Evolutionary conservation across 2,797 vertebrate genomes (phyloP).

Genomic region (Coccyzus lansbergi): DNA sequence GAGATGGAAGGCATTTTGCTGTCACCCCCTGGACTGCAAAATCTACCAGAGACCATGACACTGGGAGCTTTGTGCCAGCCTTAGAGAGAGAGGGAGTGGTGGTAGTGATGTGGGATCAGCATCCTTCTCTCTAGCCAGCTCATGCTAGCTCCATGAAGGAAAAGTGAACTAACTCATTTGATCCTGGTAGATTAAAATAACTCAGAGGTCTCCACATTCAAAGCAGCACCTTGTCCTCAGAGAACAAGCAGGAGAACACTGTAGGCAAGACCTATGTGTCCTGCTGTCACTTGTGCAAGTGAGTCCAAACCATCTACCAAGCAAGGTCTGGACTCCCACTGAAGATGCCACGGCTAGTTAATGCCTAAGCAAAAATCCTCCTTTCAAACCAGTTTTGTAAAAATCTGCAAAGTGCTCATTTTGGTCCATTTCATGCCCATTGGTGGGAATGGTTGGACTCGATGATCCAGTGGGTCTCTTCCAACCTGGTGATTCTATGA

Average conservation of each 20-base stretch:
- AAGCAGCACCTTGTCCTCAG: neutral
- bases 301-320: neutral
- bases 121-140: neutral
- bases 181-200: neutral
- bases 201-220: rapidly evolving
- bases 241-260: neutral
- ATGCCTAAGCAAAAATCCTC: neutral
- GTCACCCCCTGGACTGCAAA: neutral
- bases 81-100: neutral
- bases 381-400: rapidly evolving
- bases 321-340: neutral
- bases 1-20: neutral
- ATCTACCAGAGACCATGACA: neutral
- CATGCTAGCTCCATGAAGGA: neutral
- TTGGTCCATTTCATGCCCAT: neutral
- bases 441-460: too few relatives aligned
- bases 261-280: neutral
- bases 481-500: too few relatives aligned
- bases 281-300: neutral
- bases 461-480: too few relatives aligned
- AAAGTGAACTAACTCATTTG: neutral
- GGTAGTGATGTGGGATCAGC: neutral
- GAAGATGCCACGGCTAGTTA: neutral
- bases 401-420: neutral
- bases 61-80: neutral